phyloP scores from a whole-genome alignment of 2,113 vertebrate species.

The Passer montanus region DNA sequence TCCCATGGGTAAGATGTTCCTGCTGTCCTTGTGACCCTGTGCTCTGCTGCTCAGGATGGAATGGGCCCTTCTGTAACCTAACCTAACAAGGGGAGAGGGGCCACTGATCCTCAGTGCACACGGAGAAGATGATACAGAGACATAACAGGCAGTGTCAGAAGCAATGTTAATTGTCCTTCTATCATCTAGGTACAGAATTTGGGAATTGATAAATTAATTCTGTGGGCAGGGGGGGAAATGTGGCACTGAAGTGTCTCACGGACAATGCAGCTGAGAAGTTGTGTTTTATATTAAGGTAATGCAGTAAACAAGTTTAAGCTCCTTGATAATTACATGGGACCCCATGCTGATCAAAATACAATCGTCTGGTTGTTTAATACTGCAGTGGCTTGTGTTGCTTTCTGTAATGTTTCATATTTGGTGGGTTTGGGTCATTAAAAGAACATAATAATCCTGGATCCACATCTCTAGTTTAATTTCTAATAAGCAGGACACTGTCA shows the following conservation, averaged over 20 bases:
- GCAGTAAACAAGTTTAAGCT: background rate
- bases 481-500: background rate
- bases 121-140: background rate
- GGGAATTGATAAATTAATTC: background rate
- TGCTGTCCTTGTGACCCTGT: background rate
- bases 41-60: background rate
- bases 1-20: rapidly evolving
- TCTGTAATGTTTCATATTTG: background rate
- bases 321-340: background rate
- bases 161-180: background rate
- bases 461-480: background rate
- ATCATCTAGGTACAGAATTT: background rate
- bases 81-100: background rate
- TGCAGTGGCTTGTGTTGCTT: background rate
- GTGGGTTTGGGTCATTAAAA: background rate
- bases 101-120: background rate
- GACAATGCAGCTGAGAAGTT: background rate
- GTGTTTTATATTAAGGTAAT: background rate
- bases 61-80: background rate
- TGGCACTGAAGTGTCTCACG: background rate
- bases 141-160: background rate
- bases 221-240: rapidly evolving
- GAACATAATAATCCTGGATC: background rate
- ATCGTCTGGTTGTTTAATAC: background rate
- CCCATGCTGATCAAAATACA: background rate